Base-by-base conservation (phyloP, 1,140 invertebrate genomes). In the Mamestra configurata region DNA sequence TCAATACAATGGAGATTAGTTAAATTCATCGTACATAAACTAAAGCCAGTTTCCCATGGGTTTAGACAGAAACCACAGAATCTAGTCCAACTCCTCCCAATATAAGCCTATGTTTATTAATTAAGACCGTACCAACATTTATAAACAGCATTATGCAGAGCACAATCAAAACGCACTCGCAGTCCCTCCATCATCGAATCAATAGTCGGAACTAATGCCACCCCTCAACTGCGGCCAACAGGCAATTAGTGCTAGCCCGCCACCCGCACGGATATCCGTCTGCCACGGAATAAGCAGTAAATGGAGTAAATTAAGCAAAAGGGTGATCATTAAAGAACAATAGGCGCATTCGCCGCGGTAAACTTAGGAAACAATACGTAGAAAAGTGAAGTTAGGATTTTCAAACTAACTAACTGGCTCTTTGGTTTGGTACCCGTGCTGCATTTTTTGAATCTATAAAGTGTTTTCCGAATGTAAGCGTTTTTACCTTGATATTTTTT, bases 261-360 rank as follows among this genome's bases (percentile, higher is more conserved):
- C 59, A 72, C 80, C 81, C 86, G 75, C 78, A 79, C 85, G 86
- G 85, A 89, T 88, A 88, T 88, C 90, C 88, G 85, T 81, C 83
- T 84, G 40, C 11, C 66, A 84, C 82, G 13, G 66, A 70, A 8
- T 70, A 70, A 22, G 15, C 1, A 49, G 8, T 4, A 10, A 43
- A 70, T 70, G 66, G 22, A 70, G 64, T 5, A 11, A 70, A n/a
- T 49, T 7, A 15, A 4, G 40, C 5, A 22, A 46, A 49, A 13
- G 11, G 4, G 40, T 22, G 8, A 5, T 5, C n/a, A 64, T 13
- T 6, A 27, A 6, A 59, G 22, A 6, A 55, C 37, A 40, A 11
- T 40, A 2, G 1, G 8, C 7, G 37, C 10, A 4, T 49, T 49
- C 46, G 10, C 3, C 10, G 27, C 27, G 27, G 5, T 5, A 31